Base-by-base conservation (phyloP, 2,113 vertebrate species). In the Orthochromis indermauri region DNA sequence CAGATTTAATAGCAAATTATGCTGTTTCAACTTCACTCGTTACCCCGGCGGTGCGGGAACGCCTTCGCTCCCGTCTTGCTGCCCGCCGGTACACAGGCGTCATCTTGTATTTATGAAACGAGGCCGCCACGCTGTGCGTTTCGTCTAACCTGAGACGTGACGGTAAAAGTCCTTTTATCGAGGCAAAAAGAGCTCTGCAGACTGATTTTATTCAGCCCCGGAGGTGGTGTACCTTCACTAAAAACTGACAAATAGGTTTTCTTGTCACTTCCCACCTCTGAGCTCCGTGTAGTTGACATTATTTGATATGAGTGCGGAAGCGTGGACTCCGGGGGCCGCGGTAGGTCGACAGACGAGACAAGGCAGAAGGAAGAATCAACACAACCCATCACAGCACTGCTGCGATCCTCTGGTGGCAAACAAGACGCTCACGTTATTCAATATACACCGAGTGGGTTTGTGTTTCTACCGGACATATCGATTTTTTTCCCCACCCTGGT, bases 191-290 rank as follows among this genome's bases (percentile, higher is more conserved):
- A 84, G 76, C 24, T 78, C 55, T 24, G 33, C 28, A 59, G 17
- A 53, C 37, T 17, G 66, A 68, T 84, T 84, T 57, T 12, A 73
- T 63, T 37, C 55, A 24, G 19, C 28, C 83, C 80, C 24, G 35
- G 84, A 86, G 88, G 68, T 37, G 5, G 28, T 24, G 84, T 24
- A 84, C 21, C 82, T 26, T 82, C 45, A 82, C 31, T 53, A 51
- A 85, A 87, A 86, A 79, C 4, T 33, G 59, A 61, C 76, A 68
- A 87, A 83, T 85, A 85, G 63, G 61, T 42, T 88, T 53, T 53
- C 49, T 90, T 84, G 89, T 90, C 91, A 81, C 71, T 82, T 84
- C 63, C 82, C 53, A 81, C 57, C 76, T 84, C 33, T 47, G 51
- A 85, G 73, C 73, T 82, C 47, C 3, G 5, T 63, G 68, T 33